These are phyloP conservation scores for Amblyraja radiata DNA, from an alignment of 2,797 vertebrate species.

Conservation along the genomic window DNA sequence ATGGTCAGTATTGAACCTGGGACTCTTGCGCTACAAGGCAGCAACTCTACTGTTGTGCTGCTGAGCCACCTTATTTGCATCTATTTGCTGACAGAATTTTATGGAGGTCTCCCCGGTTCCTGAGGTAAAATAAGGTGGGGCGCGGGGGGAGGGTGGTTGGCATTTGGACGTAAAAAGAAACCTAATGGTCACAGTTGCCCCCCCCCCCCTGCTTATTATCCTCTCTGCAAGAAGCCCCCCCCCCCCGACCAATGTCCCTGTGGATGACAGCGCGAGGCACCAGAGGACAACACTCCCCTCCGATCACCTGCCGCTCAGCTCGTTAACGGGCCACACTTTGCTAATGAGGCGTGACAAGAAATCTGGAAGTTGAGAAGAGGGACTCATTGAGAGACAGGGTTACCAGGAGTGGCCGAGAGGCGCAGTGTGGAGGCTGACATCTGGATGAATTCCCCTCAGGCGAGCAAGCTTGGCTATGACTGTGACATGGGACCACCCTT, in stretches of 20 bases:
- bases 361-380: neutral
- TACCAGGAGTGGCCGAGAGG: neutral
- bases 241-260: neutral
- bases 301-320: neutral
- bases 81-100: no score
- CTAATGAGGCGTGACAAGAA: conserved; percentile 8
- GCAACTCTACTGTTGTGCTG: no score
- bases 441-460: neutral
- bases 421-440: neutral
- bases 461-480: neutral
- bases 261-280: neutral
- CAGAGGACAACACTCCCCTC: neutral
- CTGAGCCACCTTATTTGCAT: no score
- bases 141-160: no score
- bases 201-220: no score
- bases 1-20: no score
- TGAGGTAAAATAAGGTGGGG: no score
- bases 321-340: neutral
- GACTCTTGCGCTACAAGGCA: no score
- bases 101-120: no score
- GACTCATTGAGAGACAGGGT: neutral
- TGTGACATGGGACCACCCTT: neutral
- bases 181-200: no score
- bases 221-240: no score
- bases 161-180: no score